phyloP scores from a whole-genome alignment of 2,888 invertebrate species.

The Meghimatium bilineatum region DNA sequence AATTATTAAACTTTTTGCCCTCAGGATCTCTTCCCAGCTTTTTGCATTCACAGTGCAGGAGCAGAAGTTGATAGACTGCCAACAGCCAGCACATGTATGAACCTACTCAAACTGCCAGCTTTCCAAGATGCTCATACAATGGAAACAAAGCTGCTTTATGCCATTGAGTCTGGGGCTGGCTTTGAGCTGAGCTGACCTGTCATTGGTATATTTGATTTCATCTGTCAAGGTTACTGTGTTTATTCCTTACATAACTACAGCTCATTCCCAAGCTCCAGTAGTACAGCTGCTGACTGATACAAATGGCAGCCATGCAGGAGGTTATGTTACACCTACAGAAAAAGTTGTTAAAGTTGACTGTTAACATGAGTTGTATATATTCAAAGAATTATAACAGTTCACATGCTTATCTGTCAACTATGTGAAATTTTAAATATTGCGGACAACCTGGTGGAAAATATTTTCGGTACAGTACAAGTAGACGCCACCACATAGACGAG shows the following conservation, averaged over 20 bases:
- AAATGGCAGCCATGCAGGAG: not conserved
- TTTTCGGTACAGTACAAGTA: too few species aligned
- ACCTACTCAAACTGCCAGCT: constrained; percentile 95
- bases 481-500: too few species aligned
- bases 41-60: constrained; percentile 96
- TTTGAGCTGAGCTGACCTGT: constrained; percentile 86
- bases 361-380: not conserved
- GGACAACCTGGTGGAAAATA: too few species aligned
- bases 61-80: constrained; percentile 88
- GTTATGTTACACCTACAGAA: not conserved
- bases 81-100: constrained; percentile 98
- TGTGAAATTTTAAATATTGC: too few species aligned
- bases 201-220: not conserved
- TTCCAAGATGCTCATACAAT: constrained; percentile 87
- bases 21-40: constrained; percentile 94
- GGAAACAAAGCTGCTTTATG: constrained; percentile 90
- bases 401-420: too few species aligned
- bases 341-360: not conserved
- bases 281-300: not conserved
- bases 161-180: constrained; percentile 95
- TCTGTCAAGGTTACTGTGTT: not conserved
- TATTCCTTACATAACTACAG: not conserved
- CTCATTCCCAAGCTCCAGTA: not conserved
- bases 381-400: too few species aligned
- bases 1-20: constrained; percentile 50